Conservation (phyloP, 2,797 vertebrate species). For the Clamator glandarius region DNA sequence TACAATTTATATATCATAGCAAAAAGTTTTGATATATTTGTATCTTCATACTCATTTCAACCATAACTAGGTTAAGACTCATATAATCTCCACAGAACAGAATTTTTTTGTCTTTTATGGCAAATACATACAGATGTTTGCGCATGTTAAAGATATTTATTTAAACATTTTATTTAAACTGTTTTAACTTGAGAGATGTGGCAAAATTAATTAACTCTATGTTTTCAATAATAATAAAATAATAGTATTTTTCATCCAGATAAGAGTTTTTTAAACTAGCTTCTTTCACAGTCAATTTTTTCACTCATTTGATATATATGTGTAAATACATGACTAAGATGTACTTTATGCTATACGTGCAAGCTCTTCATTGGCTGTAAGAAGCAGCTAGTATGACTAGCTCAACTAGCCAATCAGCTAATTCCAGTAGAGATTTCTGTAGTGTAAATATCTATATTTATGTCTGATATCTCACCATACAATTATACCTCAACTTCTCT, state of each 20-base stretch:
- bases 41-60: constrained; percentile 11
- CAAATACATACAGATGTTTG: neutral
- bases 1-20: neutral
- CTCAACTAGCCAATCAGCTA: neutral
- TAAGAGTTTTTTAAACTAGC: neutral
- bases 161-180: neutral
- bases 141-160: neutral
- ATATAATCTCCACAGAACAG: neutral
- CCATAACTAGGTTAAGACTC: neutral
- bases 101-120: neutral
- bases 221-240: neutral
- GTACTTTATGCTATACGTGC: neutral
- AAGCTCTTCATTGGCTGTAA: neutral
- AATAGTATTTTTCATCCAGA: neutral
- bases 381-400: neutral
- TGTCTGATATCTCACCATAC: neutral
- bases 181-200: neutral
- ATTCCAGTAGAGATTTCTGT: neutral
- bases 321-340: neutral
- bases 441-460: neutral
- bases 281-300: neutral
- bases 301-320: neutral
- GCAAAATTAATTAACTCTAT: neutral
- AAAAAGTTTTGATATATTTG: constrained; percentile 31
- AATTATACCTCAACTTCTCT: neutral